Percentiles rank a stretch among this genome's conserved stretches.
These are phyloP conservation scores for Phocoena phocoena DNA, from an alignment of 2,113 vertebrate genomes.

Conservation along the genomic window DNA sequence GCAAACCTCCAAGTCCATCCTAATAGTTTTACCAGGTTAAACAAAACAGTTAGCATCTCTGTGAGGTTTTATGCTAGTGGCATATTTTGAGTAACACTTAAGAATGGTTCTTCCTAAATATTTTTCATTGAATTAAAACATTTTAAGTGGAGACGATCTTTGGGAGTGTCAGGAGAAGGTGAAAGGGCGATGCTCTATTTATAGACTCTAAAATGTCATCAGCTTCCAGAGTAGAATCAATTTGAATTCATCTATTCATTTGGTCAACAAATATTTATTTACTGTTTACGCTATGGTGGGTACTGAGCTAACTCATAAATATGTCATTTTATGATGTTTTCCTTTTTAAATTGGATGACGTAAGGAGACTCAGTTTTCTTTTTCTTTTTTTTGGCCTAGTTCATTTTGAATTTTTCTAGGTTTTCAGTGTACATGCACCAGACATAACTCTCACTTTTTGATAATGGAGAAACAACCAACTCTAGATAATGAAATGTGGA, in stretches of 20 bases:
- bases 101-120: neutral
- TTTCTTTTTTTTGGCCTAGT: neutral
- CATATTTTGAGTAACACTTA: slow-evolving; percentile 1
- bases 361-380: neutral
- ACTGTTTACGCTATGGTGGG: neutral
- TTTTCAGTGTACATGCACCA: neutral
- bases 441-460: neutral
- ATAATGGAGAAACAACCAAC: neutral
- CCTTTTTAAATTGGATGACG: slow-evolving; percentile 10
- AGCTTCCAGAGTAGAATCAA: neutral
- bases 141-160: neutral
- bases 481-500: neutral
- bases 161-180: neutral
- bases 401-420: neutral
- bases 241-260: neutral
- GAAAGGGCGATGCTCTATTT: neutral
- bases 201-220: slow-evolving; percentile 1
- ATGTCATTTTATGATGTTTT: neutral
- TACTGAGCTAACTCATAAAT: neutral
- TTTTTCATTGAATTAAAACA: slow-evolving; percentile 7
- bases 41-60: neutral
- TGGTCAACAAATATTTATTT: slow-evolving; percentile 14
- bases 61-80: neutral
- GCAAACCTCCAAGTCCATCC: neutral
- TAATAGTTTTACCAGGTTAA: slow-evolving; percentile 9